These are phyloP conservation scores for Thera obeliscata DNA, from an alignment of 2,888 invertebrate species.

Conservation along the genomic window DNA sequence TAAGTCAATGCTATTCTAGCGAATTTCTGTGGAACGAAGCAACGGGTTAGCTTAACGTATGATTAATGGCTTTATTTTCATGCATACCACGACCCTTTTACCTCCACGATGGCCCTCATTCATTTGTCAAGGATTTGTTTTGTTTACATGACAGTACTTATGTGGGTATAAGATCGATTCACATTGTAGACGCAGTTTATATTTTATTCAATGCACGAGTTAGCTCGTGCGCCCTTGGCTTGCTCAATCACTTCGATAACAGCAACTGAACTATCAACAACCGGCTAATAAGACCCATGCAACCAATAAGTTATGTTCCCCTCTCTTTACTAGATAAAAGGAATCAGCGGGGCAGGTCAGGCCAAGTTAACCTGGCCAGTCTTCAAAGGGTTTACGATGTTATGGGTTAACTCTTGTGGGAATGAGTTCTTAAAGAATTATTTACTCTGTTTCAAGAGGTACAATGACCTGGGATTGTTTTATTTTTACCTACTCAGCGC, in stretches of 20 bases:
- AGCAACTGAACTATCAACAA: constrained; percentile 47
- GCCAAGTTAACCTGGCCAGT: constrained; percentile 40
- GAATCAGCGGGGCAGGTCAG: constrained; percentile 31
- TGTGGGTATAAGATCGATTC: neutral
- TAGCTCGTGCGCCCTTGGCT: constrained; percentile 53
- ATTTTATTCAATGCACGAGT: constrained; percentile 60
- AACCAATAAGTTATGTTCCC: constrained; percentile 21
- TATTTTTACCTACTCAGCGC: constrained; percentile 34
- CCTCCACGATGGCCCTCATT: constrained; percentile 26
- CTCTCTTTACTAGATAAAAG: constrained; percentile 16
- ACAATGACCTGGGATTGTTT: constrained; percentile 40
- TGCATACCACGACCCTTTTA: constrained; percentile 21
- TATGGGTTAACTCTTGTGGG: constrained; percentile 50
- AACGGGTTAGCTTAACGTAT: constrained; percentile 25
- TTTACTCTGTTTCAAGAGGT: constrained; percentile 39
- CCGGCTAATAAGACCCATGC: constrained; percentile 36
- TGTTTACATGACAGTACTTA: constrained; percentile 7
- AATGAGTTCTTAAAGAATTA: constrained; percentile 43
- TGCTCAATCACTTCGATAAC: constrained; percentile 57
- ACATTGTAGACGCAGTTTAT: constrained; percentile 45
- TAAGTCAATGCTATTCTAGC: constrained; percentile 23
- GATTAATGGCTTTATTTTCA: constrained; percentile 31
- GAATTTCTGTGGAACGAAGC: constrained; percentile 25
- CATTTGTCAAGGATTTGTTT: constrained; percentile 26
- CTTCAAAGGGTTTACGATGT: constrained; percentile 51